Base-by-base conservation (phyloP, 1,140 invertebrate genomes). In the Papilio polytes region DNA sequence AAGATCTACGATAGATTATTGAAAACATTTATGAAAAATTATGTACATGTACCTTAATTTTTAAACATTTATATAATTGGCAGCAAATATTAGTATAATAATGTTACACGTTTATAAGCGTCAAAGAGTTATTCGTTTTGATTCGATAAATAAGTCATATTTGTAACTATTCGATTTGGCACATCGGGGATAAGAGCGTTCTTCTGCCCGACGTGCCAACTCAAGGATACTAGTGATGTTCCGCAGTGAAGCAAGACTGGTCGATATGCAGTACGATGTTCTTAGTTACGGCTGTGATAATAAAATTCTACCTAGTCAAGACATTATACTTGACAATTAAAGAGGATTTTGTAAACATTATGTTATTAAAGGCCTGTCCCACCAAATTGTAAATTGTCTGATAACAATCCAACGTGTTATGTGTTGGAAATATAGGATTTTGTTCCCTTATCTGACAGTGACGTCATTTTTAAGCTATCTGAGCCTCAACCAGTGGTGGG, bases 201-300 rank as follows among this genome's bases (percentile, higher is more conserved):
- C 6, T 56, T 56, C 4, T 20, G n/a, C 7, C 53, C 53, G 53
- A 56, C 53, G 53, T 56, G 53, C 53, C 53, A 56, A 56, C n/a
- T 56, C 53, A 56, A 56, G n/a, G 3, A 70, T 31, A 26, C 22
- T 26, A 26, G 20, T 59, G n/a, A 59, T 26, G 22, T 59, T 31
- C 20, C 51, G 31, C 15, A 44, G 53, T 59, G 26, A 78, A 66
- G 74, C 4, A 78, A 78, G 77, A 78, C 77, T 83, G 80, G 36
- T 66, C 18, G 70, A 84, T 82, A 70, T 56, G 78, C 46, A 81
- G 73, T 85, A 83, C 83, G 81, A 83, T 85, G 83, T 86, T 88
- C 83, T 88, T 87, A 88, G 87, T 88, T 85, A 82, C 82, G 89
- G 89, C 89, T 90, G 89, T 90, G 89, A 90, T 90, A 87, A 63